Conservation (phyloP, 2,113 vertebrate species). For the Myiagra hebetior region DNA sequence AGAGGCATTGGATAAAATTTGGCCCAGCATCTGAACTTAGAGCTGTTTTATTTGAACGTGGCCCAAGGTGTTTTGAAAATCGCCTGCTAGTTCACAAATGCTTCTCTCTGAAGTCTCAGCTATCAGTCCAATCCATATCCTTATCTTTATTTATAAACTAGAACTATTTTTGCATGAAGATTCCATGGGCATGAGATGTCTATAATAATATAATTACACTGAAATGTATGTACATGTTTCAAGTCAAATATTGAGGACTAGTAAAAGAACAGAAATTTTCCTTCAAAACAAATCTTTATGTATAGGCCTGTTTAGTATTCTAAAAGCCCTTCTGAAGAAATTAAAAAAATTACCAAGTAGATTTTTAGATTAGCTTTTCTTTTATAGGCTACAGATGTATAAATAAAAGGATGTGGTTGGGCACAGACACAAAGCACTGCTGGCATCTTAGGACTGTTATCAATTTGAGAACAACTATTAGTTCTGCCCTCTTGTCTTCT, state of each 20-base stretch:
- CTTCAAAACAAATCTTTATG: not conserved
- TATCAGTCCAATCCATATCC: not conserved
- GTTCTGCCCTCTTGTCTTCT: constrained; percentile 54
- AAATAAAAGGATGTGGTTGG: not conserved
- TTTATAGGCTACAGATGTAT: not conserved
- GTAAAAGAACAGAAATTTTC: not conserved
- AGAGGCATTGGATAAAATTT: not conserved
- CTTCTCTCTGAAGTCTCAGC: not conserved
- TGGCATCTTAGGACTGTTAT: constrained; percentile 2
- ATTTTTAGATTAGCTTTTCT: constrained; percentile 2
- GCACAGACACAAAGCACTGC: not conserved
- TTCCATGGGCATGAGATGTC: not conserved
- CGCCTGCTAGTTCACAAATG: not conserved
- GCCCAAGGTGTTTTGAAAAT: not conserved
- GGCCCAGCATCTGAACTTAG: not conserved
- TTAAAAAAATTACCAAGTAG: not conserved
- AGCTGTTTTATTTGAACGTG: not conserved
- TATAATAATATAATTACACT: not conserved
- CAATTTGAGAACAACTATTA: constrained; percentile 18
- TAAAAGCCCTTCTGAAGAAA: not conserved
- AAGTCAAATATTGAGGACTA: not conserved
- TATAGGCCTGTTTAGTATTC: not conserved
- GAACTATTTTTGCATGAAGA: not conserved
- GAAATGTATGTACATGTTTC: not conserved
- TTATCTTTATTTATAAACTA: not conserved